phyloP scores from a whole-genome alignment of 2,113 vertebrate species.

The Sebastes fasciatus region DNA sequence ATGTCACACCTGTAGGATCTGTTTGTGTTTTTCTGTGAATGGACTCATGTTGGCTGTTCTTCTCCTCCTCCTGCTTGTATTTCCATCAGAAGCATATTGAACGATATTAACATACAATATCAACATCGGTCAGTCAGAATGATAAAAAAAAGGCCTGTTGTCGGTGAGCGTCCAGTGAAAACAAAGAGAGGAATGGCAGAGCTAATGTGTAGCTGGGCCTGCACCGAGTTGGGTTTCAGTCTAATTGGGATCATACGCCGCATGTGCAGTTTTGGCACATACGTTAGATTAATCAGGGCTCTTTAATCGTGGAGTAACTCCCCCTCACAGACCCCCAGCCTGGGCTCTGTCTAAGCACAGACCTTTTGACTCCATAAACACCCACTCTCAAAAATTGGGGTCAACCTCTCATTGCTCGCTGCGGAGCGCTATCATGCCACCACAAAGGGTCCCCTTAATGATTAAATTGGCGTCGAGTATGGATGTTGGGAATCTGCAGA shows the following conservation, averaged over 20 bases:
- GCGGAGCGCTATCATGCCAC: slow-evolving; percentile 66
- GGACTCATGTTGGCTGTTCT: too few relatives aligned
- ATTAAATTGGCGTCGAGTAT: slow-evolving; percentile 84
- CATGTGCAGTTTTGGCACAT: slow-evolving; percentile 89
- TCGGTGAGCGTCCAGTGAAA: slow-evolving; percentile 89
- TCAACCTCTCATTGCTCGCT: slow-evolving; percentile 77
- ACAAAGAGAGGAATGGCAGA: slow-evolving; percentile 85
- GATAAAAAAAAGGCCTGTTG: slow-evolving; percentile 74
- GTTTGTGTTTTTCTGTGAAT: too few relatives aligned
- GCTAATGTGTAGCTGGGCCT: slow-evolving; percentile 85
- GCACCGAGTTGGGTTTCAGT: slow-evolving; percentile 89
- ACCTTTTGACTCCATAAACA: slow-evolving; percentile 91
- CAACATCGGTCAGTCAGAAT: slow-evolving; percentile 69
- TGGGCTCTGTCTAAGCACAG: slow-evolving; percentile 83
- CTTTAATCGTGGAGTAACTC: slow-evolving; percentile 87
- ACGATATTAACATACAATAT: slow-evolving; percentile 54
- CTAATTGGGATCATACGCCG: slow-evolving; percentile 92
- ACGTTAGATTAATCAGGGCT: slow-evolving; percentile 88
- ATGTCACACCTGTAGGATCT: too few relatives aligned
- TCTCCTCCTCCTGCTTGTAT: slow-evolving; percentile 45
- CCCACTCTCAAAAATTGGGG: slow-evolving; percentile 84
- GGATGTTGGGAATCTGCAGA: slow-evolving; percentile 83
- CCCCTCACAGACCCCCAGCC: slow-evolving; percentile 71
- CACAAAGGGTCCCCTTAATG: slow-evolving; percentile 81
- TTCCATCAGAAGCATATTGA: slow-evolving; percentile 69